Base-by-base conservation (phyloP, 2,113 vertebrate genomes). In the Bubo blakistoni region DNA sequence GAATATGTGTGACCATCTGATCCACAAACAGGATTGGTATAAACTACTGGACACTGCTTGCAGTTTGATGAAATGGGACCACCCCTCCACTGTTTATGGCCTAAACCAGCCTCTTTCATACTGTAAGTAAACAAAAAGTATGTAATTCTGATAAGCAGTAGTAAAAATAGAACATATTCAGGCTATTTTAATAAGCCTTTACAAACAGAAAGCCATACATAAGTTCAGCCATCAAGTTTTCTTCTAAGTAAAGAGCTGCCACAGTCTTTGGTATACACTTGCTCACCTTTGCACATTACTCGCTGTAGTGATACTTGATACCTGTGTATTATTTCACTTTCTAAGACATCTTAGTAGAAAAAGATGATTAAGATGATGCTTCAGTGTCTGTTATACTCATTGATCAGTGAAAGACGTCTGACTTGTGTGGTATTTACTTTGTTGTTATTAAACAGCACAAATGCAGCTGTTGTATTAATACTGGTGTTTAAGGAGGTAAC, bases 1-100 rank as follows among this genome's bases (percentile, higher is more conserved):
- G 99, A 99, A 94, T 99, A 99, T 84, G 98, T 98, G 93, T 99
- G 99, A 36, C 99, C 99, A 76, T 99, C 99, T 52, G 99, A 99
- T 89, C 99, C 99, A 98, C 99, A 99, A 36, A 99, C 99, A 4
- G 98, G 99, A 87, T 97, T 97, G 81, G 98, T 98, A 93, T 98
- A 98, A 88, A 98, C 97, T 90, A 98, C 97, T 7, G 99, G 99
- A 96, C 99, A 99, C n/a, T 98, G 98, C 91, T 98, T 99, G 98
- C 99, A 99, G 95, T 98, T 98, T 80, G 98, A 98, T 83, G 97
- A 95, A 70, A 96, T n/a, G 63, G 98, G 96, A 88, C 97, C 97
- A 96, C 97, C 93, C 94, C 97, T 98, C 98, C 98, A 97, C 18
- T 98, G 98, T 91, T 98, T 99, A 97, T 98, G 99, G 92, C 98